Base-by-base conservation (phyloP, 2,113 vertebrate genomes). In the Elephantulus edwardii region DNA sequence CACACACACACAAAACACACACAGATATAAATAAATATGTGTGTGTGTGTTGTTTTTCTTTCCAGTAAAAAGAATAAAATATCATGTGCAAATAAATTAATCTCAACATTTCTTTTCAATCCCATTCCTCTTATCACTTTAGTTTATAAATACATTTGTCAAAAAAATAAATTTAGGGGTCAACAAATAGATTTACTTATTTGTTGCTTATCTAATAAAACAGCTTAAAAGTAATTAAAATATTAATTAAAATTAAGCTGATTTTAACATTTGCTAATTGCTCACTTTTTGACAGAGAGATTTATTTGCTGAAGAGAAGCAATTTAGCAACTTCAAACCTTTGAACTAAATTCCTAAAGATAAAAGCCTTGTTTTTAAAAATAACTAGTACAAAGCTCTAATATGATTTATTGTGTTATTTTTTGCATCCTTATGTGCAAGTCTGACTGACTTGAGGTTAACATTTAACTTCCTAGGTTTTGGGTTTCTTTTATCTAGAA, bases 221-320 rank as follows among this genome's bases (percentile, higher is more conserved):
- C 42, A 90, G 20, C 48, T 68, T 84, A 11, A 71, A 50, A 50
- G 28, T 88, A 54, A 92, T 85, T 40, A 62, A 84, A 90, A 30
- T 80, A 84, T 84, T 62, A 68, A 86, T 71, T 74, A 86, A 83
- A 89, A 78, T 81, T 86, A 81, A 72, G 38, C 44, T 26, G 52
- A 84, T 90, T 35, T 90, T 92, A 76, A 72, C 24, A 46, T 50
- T 38, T 68, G 13, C 60, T 82, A 68, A 88, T 46, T 90, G 48
- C 16, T n/a, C 84, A 22, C 33, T 44, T 80, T 91, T 56, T 76
- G 52, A 58, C 77, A 64, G 75, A 92, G 79, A 72, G 24, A 82
- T 77, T 24, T 80, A 77, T 35, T 86, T 93, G 26, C 56, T 54
- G 17, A 92, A 14, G 50, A 66, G n/a, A 82, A 16, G 56, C 58